Evolutionary conservation across 2,888 invertebrate species (phyloP), one percentile per base, ranked within the genome.

Genomic region (Agrotis puta): DNA sequence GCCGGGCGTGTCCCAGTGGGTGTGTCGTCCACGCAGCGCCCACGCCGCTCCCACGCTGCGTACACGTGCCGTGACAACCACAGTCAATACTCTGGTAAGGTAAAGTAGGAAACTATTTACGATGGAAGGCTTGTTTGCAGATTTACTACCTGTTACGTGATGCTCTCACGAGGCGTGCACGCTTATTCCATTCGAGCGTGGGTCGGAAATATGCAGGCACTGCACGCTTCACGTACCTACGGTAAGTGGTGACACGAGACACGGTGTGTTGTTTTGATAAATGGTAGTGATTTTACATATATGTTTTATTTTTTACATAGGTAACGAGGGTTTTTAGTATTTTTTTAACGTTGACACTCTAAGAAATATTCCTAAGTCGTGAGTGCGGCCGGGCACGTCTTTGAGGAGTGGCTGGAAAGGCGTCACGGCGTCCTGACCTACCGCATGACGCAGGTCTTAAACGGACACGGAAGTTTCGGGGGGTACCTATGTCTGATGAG

Each of bases 11-110:
- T 27, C 58, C 47, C 53, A 47, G 75, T 65, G 53, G 73, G 73
- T 24, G 73, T 75, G 73, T 53, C 68, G 20, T 43, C 66, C 22
- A 59, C 68, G 75, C 13, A 75, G 75, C 66, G 58, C 75, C 75
- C 51, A 73, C 72, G 39, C 39, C 61, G 57, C 54, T 18, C 54
- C 18, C 27, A 54, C 54, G 69, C 57, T 45, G 57, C 58, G 53
- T 58, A n/a, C 76, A 68, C 73, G 77, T 76, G 54, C 39, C 69
- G 33, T 59, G 76, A 48, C 68, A 74, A 59, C 14, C 43, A 27
- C 76, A 68, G 76, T 45, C 13, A 43, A 39, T 20, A 22, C 18
- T 20, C 61, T 39, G 48, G n/a, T 56, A 24, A 24, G 5, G 39
- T 51, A 59, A 20, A 43, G 2, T 13, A 47, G 16, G 33, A 57